Evolutionary conservation across 2,113 vertebrate species (phyloP), one percentile per base, ranked within the genome.

Genomic region (Empidonax traillii): DNA sequence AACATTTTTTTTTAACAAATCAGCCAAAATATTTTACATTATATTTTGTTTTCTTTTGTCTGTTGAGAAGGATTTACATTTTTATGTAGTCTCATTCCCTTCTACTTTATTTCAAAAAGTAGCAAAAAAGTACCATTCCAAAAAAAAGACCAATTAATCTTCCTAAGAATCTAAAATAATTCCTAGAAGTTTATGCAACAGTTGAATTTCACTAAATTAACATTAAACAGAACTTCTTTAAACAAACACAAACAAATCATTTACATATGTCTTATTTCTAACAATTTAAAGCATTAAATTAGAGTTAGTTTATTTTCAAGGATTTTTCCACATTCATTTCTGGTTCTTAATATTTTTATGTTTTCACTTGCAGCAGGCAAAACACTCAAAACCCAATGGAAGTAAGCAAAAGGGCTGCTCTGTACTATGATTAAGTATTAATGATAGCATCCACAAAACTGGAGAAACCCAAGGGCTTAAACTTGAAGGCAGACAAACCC

Each of bases 181-280:
- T 94, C 96, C 85, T 97, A 93, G 89, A 96, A 97, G 87, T 94
- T 94, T 93, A 91, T 94, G 66, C 62, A 95, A 85, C 58, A 53
- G 89, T 39, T 4, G 18, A 93, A 89, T 91, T 94, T 94, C 74
- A 93, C 89, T 82, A 85, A 78, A 95, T 86, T 90, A 95, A 93
- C 79, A 78, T 92, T 90, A 90, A 93, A 93, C 75, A 94, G 90
- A 95, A 86, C 81, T 87, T 83, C 74, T 93, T 96, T 87, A 89
- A 94, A 89, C 87, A 95, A 88, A 94, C 85, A 93, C 52, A 91
- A 95, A 87, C 85, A 97, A 96, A 95, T 89, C 59, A 85, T 92
- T 91, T 90, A 90, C 91, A 91, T 87, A 73, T 93, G 66, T 93
- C 87, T 67, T 95, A 67, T 92, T 95, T 94, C 82, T 93, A 89